Evolutionary conservation across 2,113 vertebrate genomes (phyloP), one percentile per base, ranked within the genome.

Genomic region (Peromyscus maniculatus): DNA sequence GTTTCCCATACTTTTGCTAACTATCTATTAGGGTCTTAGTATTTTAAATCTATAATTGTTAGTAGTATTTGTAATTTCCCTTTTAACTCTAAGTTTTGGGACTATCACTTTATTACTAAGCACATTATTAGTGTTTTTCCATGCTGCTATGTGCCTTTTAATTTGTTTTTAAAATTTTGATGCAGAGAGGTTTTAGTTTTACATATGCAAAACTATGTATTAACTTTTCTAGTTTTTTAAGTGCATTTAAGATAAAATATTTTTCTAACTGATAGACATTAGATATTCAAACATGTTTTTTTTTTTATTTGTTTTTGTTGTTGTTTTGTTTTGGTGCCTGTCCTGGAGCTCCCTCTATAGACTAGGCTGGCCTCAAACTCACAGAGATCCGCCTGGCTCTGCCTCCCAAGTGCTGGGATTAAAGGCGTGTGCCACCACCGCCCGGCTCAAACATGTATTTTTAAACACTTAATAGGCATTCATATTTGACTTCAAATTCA

Each of bases 401-500:
- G 49, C 1, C 9, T 52, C 49, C 49, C 49, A 9, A 52, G 49
- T 52, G 49, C 49, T 52, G 49, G 49, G 49, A 5, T 52, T 52
- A 52, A 52, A 52, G 49, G 49, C 8, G 5, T 52, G 49, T 7
- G 49, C 49, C 49, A 52, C 49, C 49, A 52, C 49, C 0, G 49
- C 6, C 49, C 8, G 49, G 49, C 49, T 96, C 46, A 95, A 67
- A 92, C 9, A 57, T 33, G 3, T 39, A 7, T 55, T 43, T 72
- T 21, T 71, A 49, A n/a, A 92, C 28, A 46, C 5, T 79, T 36
- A 69, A 83, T 79, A 89, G 39, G 52, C 46, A 78, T 97, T 91
- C 87, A 72, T 21, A 36, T 71, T 93, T 84, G 52, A 71, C 55
- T 90, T 92, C 31, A 77, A 96, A 97, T 86, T 57, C 55, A 93